A percentile compares a stretch with the other conserved stretches of the same genome.
Evolutionary conservation across 2,888 invertebrate genomes (phyloP).

Genomic region (Gerris lacustris): DNA sequence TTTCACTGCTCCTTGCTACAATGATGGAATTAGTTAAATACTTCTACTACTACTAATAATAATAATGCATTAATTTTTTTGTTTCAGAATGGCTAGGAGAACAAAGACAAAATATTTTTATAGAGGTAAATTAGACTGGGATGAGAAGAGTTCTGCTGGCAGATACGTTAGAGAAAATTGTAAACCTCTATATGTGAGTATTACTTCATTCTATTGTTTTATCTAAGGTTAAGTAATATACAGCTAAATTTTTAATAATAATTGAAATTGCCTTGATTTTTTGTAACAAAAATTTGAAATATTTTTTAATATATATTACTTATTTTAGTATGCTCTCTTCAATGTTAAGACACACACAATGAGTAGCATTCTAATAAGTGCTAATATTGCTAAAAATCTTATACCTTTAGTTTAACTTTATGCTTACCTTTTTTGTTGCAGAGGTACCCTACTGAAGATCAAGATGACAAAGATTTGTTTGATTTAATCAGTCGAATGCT

Average conservation of each 20-base stretch:
- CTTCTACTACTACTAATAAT: no score
- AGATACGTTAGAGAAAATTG: constrained; percentile 97
- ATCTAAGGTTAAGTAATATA: no score
- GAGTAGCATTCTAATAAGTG: no score
- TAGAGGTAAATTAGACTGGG: constrained; percentile 95
- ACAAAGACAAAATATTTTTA: constrained; percentile 97
- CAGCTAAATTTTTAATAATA: no score
- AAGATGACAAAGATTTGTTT: constrained; percentile 86
- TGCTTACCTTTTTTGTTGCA: constrained; percentile 36
- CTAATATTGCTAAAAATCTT: no score
- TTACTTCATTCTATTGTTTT: background rate
- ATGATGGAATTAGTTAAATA: no score
- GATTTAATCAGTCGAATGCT: constrained; percentile 91
- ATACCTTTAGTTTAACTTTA: background rate
- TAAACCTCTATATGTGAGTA: constrained; percentile 79
- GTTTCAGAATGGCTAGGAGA: constrained; percentile 68
- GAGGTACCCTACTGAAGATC: constrained; percentile 81
- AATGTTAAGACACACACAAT: no score
- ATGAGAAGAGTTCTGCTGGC: constrained; percentile 89
- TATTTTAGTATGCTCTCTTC: no score
- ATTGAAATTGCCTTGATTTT: no score
- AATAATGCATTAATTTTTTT: constrained; percentile 17
- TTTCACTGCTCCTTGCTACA: no score
- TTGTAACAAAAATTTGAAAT: no score
- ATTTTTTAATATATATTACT: no score